phyloP scores from a whole-genome alignment of 2,888 invertebrate species.

The Hirtodrosophila alboralis region DNA sequence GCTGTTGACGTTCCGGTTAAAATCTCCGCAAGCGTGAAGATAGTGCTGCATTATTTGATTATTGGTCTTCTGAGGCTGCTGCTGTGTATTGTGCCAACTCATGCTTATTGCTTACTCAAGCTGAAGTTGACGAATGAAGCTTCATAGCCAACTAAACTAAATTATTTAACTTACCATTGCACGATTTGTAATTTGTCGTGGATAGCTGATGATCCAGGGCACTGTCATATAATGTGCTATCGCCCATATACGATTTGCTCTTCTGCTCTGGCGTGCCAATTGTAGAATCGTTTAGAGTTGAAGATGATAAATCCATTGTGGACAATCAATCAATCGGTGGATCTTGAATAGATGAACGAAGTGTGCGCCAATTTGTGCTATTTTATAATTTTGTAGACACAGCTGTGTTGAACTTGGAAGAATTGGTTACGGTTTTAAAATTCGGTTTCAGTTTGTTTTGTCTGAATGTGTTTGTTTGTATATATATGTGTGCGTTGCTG shows the following conservation, averaged over 20 bases:
- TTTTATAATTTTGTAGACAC: conserved; percentile 51
- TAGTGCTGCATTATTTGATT: too few relatives aligned
- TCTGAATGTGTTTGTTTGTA: conserved; percentile 22
- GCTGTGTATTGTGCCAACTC: not conserved
- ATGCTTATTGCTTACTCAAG: conserved; percentile 9
- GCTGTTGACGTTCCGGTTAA: too few relatives aligned
- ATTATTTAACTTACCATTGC: conserved; percentile 67
- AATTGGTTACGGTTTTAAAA: conserved; percentile 67
- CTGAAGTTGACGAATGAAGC: conserved; percentile 4
- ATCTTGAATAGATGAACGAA: conserved; percentile 17
- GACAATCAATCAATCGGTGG: conserved; percentile 36
- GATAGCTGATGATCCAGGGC: conserved; percentile 79
- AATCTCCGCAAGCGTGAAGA: too few relatives aligned
- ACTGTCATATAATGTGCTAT: conserved; percentile 80
- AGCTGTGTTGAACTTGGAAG: conserved; percentile 69
- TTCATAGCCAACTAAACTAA: conserved; percentile 24
- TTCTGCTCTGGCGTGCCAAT: conserved; percentile 46
- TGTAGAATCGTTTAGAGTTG: conserved; percentile 54
- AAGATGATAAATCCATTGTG: conserved; percentile 62
- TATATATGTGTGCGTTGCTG: conserved; percentile 19
- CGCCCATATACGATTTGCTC: conserved; percentile 47
- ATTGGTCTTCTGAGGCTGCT: too few relatives aligned
- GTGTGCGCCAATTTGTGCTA: too few relatives aligned
- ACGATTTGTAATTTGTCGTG: conserved; percentile 68
- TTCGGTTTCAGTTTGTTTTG: conserved; percentile 60